Evolutionary conservation across 2,888 invertebrate species (phyloP), one percentile per base, ranked within the genome.

Genomic region (Ectemnius lituratus): DNA sequence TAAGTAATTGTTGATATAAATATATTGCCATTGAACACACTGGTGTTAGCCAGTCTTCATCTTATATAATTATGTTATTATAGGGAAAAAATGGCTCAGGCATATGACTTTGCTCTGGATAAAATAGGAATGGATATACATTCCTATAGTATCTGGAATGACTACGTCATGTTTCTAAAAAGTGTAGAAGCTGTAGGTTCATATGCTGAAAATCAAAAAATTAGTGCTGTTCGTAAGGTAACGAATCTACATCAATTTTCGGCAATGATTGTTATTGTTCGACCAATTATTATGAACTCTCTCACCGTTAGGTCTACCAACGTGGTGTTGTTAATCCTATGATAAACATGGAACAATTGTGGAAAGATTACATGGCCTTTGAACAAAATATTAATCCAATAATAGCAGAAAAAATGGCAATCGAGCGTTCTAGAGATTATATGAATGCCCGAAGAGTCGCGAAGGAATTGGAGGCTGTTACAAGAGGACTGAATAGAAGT

Each of bases 31-130:
- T 5, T 8, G 46, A 23, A 61, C 62, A 4, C 2, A 27, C 4
- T 62, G 23, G 14, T 37, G 58, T 67, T 13, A 52, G 23, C 8
- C 37, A 13, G 14, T 52, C 2, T 63, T n/a, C 67, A 69, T 62
- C 76, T 69, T 46, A 63, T 52, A 69, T 46, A 67, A 76, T 73
- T 16, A 70, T 37, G 80, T 80, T 89, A 90, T 89, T 90, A 20
- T 89, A 98, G 99, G 89, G 99, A 99, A 91, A 99, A 99, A 92
- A 97, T 99, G 97, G 99, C 99, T 0, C 98, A 99, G 91, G 99
- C 99, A 0, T 99, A 99, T 91, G 99, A 99, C 91, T 99, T 99
- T 91, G 99, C 99, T 0, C 92, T 99, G 79, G 99, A 99, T 79
- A 99, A 99, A 92, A 99, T 99, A 81, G 99, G 99, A 0, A 95